Evolutionary conservation across 2,797 vertebrate species (phyloP), one percentile per base, ranked within the genome.

Genomic region (Lacerta bilineata): DNA sequence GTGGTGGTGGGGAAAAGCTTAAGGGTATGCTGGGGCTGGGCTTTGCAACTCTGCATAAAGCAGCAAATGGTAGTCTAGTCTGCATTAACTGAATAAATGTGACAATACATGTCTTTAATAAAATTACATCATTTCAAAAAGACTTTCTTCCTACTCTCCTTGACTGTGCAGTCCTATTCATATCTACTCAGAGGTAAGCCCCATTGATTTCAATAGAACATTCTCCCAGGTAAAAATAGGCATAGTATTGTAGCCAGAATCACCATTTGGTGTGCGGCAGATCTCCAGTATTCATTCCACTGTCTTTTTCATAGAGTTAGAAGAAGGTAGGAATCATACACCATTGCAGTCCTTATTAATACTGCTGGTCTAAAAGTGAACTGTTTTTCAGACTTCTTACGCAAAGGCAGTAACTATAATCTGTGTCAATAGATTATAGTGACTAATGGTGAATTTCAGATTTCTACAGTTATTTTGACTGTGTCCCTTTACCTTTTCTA

Each of bases 51-150:
- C 64, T 75, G 8, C 77, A 29, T 33, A 68, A 69, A 88, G 64
- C n/a, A 55, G 6, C 55, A 36, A 43, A 80, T 55, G 36, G 64
- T 29, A 78, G 2, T 10, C 9, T 6, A 55, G 50, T 55, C 2
- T 59, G 27, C 36, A 78, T 41, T 68, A 68, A 55, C 17, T 55
- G 64, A 61, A 77, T 83, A 43, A 88, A 55, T 61, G 33, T 41
- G 71, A 55, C 18, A 43, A 59, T 84, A 2, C 68, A 71, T 25
- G 18, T 43, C 39, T 69, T 80, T 66, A 88, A 69, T 84, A 84
- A 83, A 83, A 43, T 36, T 17, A 41, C 17, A 55, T 64, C 20
- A 23, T 78, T 71, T 82, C 33, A 79, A 82, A 87, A 64, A 9
- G 9, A 59, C 61, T 46, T 50, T 86, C 2, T 29, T 18, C 61